A percentile compares a stretch with the other conserved stretches of the same genome.
Evolutionary conservation across 2,113 vertebrate genomes (phyloP).

Genomic region (Myotis brandtii): DNA sequence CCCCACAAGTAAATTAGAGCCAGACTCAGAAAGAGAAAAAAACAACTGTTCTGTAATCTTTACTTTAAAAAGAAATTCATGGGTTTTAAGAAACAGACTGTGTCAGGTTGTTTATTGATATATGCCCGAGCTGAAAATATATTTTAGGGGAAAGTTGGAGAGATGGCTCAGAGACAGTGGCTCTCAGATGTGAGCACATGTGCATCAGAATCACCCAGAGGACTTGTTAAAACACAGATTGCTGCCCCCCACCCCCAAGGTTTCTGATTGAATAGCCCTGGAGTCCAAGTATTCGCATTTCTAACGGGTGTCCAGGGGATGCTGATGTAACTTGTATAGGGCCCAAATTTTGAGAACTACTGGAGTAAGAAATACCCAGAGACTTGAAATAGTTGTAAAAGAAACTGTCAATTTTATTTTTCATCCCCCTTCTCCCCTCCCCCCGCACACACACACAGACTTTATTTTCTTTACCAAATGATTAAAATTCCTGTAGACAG

Average conservation of each 20-base stretch:
- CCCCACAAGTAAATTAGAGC: not conserved
- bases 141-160: not conserved
- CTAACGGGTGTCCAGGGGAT: not conserved
- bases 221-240: not conserved
- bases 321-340: not conserved
- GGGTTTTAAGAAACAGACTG: not conserved
- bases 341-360: not conserved
- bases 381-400: not conserved
- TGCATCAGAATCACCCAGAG: not conserved
- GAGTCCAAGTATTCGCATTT: not conserved
- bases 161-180: not conserved
- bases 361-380: not conserved
- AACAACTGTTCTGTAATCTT: not conserved
- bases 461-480: slow-evolving; percentile 22
- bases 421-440: not conserved
- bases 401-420: not conserved
- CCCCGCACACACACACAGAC: not conserved
- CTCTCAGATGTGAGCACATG: not conserved
- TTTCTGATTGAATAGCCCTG: not conserved
- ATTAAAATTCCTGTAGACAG: not conserved
- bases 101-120: not conserved
- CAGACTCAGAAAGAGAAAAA: not conserved
- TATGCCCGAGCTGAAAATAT: not conserved
- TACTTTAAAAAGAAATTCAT: not conserved
- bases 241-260: not conserved